These are phyloP conservation scores for Cheilosia soror DNA, from an alignment of 2,888 invertebrate genomes.

Conservation along the genomic window DNA sequence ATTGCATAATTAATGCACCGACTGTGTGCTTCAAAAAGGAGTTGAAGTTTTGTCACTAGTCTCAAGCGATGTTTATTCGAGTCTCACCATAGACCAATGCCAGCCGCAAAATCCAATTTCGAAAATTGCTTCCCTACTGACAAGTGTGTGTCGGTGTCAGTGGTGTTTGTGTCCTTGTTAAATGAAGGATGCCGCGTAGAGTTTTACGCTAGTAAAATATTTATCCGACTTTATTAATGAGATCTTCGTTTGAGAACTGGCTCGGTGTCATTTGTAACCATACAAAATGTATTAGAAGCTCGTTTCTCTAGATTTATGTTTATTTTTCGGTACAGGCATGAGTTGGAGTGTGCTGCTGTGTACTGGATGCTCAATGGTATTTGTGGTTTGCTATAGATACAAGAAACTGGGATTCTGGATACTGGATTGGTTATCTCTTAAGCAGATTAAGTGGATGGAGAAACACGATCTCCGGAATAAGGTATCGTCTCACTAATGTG, in stretches of 20 bases:
- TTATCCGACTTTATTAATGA: constrained; percentile 62
- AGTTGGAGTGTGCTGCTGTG: constrained; percentile 14
- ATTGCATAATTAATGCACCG: constrained; percentile 63
- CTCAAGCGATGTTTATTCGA: not conserved
- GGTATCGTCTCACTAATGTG: constrained; percentile 39
- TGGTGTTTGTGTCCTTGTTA: constrained; percentile 25
- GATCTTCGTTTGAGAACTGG: constrained; percentile 47
- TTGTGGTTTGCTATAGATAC: not conserved
- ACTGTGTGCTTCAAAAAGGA: constrained; percentile 35
- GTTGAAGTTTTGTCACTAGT: constrained; percentile 39
- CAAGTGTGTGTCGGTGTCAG: not conserved
- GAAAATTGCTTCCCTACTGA: constrained; percentile 45
- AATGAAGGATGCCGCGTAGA: constrained; percentile 34
- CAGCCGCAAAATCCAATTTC: constrained; percentile 57
- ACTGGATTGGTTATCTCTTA: constrained; percentile 52
- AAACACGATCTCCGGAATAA: constrained; percentile 41
- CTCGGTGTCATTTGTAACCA: constrained; percentile 45
- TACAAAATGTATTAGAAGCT: constrained; percentile 33
- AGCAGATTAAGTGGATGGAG: constrained; percentile 61
- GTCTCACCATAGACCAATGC: not conserved
- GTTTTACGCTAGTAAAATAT: constrained; percentile 63
- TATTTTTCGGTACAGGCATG: constrained; percentile 2
- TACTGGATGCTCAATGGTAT: constrained; percentile 28
- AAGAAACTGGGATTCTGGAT: not conserved
- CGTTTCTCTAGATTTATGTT: constrained; percentile 16